Evolutionary conservation across 2,888 invertebrate genomes (phyloP), one percentile per base, ranked within the genome.

Genomic region (Nasonovia ribisnigri): DNA sequence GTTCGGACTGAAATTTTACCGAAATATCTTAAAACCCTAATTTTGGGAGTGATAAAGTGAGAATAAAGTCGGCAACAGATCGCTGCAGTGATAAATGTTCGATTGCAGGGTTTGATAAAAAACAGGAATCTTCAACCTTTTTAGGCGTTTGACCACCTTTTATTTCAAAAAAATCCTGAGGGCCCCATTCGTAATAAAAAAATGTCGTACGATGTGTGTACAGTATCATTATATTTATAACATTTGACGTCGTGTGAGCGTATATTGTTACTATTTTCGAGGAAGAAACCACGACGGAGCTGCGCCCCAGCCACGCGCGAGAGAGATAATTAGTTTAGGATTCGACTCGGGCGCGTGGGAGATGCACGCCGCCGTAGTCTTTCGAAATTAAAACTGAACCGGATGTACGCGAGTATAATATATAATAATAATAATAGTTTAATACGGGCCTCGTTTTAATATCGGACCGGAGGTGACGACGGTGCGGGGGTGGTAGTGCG

Each of bases 321-420:
- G 36, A 84, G 43, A 92, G 88, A 88, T 92, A 92, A 92, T 92
- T 92, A 88, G 92, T 92, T 92, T 92, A 77, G 77, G 54, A 88
- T 92, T 88, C 84, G 77, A 92, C 67, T 42, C 26, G 42, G 36
- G 51, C 46, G 48, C 42, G 36, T 51, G 43, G 13, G 42, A 57
- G 13, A 36, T 67, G 10, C 67, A 11, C 13, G 24, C 67, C 13
- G 86, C 8, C 11, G 20, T 20, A 60, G 87, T 16, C 36, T 88
- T 92, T 92, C 10, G 54, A 84, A 84, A 92, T 92, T 92, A 89
- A 92, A 92, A 92, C 54, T 46, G 84, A 89, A 89, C 88, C 92
- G 92, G 92, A 92, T 89, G 89, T 84, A 36, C 13, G 84, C 48
- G 87, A 24, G 13, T 51, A 48, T 89, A 67, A 77, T 51, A n/a